Evolutionary conservation across 1,140 invertebrate genomes (phyloP), one percentile per base, ranked within the genome.

Genomic region (Bicyclus anynana): DNA sequence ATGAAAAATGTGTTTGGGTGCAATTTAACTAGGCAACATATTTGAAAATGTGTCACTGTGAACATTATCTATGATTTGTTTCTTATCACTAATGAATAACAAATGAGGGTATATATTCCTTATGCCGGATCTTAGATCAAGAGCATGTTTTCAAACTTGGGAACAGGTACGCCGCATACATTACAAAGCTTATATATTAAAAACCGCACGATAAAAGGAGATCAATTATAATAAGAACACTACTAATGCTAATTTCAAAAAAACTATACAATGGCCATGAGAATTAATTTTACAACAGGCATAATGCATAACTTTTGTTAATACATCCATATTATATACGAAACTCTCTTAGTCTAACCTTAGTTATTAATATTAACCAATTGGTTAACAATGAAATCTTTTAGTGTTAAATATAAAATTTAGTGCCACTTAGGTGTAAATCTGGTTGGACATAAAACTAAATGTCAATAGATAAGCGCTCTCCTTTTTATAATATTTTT

Each of bases 151-250:
- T 0, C 29, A 33, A 10, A 4, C 29, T 33, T 33, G 29, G 29
- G 29, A 33, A 33, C 0, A 4, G 29, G 4, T 33, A 33, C 29
- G 10, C 29, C n/a, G 12, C 12, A 33, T n/a, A 6, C n/a, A 33
- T 33, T 33, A 33, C 29, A 33, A 33, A 16, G 16, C 37, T 29
- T 56, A 49, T 16, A 47, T 55, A n/a, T n/a, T n/a, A 49, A 40
- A 50, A 23, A 38, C n/a, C 46, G 47, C 46, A 49, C 29, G 20
- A 38, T 48, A 40, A 12, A 56, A 48, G 29, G 56, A 59, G 56
- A 59, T 59, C 56, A 59, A 52, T 59, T 50, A 52, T 51, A 51
- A 44, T 58, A 59, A 50, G 46, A 2, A 33, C 29, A 33, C 29
- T 27, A 27, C n/a, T 23, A 55, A 55, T 12, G 14, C 44, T 38